Conservation (phyloP, 2,113 vertebrate species). For the Thamnaconus septentrionalis region DNA sequence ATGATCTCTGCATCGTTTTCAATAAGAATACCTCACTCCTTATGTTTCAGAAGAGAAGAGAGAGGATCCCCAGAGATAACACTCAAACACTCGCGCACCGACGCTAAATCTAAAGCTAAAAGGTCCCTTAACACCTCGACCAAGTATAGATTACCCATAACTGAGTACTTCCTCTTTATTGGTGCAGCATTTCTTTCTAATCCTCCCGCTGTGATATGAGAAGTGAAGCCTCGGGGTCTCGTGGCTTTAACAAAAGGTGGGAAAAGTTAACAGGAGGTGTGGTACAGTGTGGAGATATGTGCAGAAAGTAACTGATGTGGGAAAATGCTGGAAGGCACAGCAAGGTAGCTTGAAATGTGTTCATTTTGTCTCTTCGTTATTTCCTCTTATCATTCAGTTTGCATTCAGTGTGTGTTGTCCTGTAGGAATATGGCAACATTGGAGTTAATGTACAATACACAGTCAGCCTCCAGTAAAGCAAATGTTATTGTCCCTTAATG, state of each 20-base stretch:
- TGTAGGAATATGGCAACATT: too few relatives aligned
- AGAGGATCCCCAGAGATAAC: conserved; percentile 11
- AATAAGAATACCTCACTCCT: conserved; percentile 25
- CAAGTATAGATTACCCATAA: conserved; percentile 52
- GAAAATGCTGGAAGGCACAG: conserved; percentile 12
- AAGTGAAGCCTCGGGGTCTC: conserved; percentile 18
- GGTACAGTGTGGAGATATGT: neutral
- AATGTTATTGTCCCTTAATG: too few relatives aligned
- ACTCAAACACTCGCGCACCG: neutral
- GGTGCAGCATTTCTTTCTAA: conserved; percentile 39
- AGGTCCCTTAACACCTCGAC: conserved; percentile 16
- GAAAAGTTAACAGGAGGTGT: conserved; percentile 3
- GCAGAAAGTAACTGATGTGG: conserved; percentile 6
- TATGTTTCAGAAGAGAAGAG: conserved; percentile 7
- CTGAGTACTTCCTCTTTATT: conserved; percentile 47
- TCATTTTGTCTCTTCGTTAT: too few relatives aligned
- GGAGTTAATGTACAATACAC: too few relatives aligned
- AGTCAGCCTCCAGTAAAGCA: too few relatives aligned
- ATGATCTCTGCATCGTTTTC: conserved; percentile 43
- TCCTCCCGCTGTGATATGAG: conserved; percentile 32
- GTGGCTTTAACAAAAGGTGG: conserved; percentile 18
- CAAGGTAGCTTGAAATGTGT: too few relatives aligned
- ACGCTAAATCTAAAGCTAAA: conserved; percentile 21
- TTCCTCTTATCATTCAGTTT: too few relatives aligned
- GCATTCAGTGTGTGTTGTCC: too few relatives aligned